Evolutionary conservation across 1,140 invertebrate species (phyloP).

Genomic region (Akabosia matsudoensis): DNA sequence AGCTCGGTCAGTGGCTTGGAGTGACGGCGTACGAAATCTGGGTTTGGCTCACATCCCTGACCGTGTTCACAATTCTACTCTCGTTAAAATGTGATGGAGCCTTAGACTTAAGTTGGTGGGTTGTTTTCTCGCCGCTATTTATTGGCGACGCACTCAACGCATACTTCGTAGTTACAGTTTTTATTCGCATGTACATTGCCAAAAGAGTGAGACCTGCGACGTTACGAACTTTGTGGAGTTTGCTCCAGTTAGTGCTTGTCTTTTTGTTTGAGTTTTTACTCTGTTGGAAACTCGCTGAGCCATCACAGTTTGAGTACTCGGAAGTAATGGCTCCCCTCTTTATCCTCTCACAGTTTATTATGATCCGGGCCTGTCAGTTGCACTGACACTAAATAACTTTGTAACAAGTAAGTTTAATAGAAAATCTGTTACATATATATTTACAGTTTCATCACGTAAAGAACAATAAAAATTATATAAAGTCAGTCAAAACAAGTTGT

Average conservation of each 20-base stretch:
- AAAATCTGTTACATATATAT: background rate
- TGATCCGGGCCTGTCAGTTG: slow-evolving; percentile 86
- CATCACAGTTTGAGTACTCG: slow-evolving; percentile 76
- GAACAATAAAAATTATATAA: too few relatives aligned
- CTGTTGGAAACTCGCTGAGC: slow-evolving; percentile 79
- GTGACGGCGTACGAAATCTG: slow-evolving; percentile 87
- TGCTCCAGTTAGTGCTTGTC: slow-evolving; percentile 73
- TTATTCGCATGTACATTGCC: slow-evolving; percentile 84
- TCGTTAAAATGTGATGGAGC: slow-evolving; percentile 60
- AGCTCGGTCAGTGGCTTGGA: slow-evolving; percentile 88
- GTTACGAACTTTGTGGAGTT: slow-evolving; percentile 78
- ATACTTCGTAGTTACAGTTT: slow-evolving; percentile 91
- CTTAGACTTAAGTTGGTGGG: slow-evolving; percentile 60
- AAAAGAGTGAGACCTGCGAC: slow-evolving; percentile 59
- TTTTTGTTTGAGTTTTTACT: slow-evolving; percentile 91
- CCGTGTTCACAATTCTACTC: slow-evolving; percentile 77
- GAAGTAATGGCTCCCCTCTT: slow-evolving; percentile 90
- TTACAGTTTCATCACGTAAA: too few relatives aligned
- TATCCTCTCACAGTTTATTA: slow-evolving; percentile 81
- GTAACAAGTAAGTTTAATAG: too few relatives aligned
- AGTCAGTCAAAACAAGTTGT: too few relatives aligned
- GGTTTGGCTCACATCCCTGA: slow-evolving; percentile 76
- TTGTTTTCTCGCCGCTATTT: slow-evolving; percentile 84
- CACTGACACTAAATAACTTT: slow-evolving; percentile 56
- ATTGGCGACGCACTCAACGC: slow-evolving; percentile 84